phyloP scores from a whole-genome alignment of 1,140 invertebrate genomes.

The Achroia grisella region DNA sequence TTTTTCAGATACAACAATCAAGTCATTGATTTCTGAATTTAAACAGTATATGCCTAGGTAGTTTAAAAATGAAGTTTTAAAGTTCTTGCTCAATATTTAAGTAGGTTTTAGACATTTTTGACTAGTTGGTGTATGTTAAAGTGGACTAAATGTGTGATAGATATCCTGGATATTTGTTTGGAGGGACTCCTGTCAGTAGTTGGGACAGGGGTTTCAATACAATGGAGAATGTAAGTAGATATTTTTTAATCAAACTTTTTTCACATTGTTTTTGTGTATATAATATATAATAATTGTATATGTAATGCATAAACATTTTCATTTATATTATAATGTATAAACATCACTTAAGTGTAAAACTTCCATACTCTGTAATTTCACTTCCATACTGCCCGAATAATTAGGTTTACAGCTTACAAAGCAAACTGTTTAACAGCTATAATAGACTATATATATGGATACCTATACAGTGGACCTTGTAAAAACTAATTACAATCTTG shows the following conservation, averaged over 20 bases:
- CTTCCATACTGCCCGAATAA: too few species aligned
- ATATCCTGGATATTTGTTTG: constrained; percentile 56
- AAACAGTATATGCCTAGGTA: background rate
- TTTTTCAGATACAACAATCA: background rate
- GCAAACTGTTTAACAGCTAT: too few species aligned
- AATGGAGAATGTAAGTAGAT: constrained; percentile 61
- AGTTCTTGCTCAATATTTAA: constrained; percentile 33
- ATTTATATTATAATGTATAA: too few species aligned
- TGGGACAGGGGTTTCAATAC: constrained; percentile 65
- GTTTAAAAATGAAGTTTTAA: constrained; percentile 25
- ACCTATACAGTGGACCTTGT: too few species aligned
- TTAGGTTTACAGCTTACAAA: too few species aligned
- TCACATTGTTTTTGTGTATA: too few species aligned
- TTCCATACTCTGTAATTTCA: too few species aligned
- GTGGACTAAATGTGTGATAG: constrained; percentile 57
- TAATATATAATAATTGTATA: too few species aligned
- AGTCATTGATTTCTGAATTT: background rate
- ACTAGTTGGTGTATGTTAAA: constrained; percentile 21
- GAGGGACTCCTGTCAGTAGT: constrained; percentile 62
- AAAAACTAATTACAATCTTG: too few species aligned
- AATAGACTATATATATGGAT: too few species aligned
- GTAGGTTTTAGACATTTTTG: constrained; percentile 19
- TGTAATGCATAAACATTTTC: too few species aligned
- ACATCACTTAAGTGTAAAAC: too few species aligned
- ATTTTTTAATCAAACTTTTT: constrained; percentile 1